Conservation (phyloP, 2,888 invertebrate species). For the Thecophora atra region DNA sequence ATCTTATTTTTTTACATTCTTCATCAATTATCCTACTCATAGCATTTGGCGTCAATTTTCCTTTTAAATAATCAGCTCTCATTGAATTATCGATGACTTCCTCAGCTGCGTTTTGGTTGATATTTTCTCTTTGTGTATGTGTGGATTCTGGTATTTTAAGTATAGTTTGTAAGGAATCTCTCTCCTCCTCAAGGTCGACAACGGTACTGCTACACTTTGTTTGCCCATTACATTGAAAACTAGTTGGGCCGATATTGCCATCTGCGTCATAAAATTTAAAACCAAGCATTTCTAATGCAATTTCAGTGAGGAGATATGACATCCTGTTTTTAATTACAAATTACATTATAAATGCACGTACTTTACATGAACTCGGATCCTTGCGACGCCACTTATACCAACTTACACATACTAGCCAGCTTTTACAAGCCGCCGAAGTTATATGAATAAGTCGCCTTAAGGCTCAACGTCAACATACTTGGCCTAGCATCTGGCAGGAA, state of each 20-base stretch:
- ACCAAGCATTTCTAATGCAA: constrained; percentile 63
- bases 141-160: constrained; percentile 40
- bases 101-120: not conserved
- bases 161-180: constrained; percentile 44
- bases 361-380: too few species aligned
- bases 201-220: not conserved
- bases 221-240: constrained; percentile 52
- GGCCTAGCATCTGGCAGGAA: too few species aligned
- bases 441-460: too few species aligned
- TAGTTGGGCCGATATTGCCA: constrained; percentile 55
- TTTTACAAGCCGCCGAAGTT: too few species aligned
- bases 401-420: too few species aligned
- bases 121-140: not conserved
- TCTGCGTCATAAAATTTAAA: constrained; percentile 61
- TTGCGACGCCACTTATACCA: too few species aligned
- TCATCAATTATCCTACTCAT: constrained; percentile 46
- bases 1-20: constrained; percentile 46
- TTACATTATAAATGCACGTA: too few species aligned
- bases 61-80: not conserved
- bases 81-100: too few species aligned
- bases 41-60: not conserved
- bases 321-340: constrained; percentile 43
- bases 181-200: not conserved
- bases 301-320: constrained; percentile 63
- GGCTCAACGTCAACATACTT: too few species aligned